Evolutionary conservation across 2,888 invertebrate species (phyloP).

Genomic region (Xylota segnis): DNA sequence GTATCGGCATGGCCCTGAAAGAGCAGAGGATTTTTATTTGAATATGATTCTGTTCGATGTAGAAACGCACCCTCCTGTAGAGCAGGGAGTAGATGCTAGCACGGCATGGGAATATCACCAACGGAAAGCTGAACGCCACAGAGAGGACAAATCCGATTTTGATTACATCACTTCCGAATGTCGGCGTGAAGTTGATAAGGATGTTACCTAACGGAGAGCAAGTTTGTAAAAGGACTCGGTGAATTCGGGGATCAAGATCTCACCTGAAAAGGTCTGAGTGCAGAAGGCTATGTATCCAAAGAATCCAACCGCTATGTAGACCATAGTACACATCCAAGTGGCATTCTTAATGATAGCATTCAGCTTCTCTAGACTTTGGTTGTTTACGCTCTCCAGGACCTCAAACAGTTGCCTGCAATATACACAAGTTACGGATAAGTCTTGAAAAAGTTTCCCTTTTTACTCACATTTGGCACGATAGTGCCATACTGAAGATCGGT

Average conservation of each 20-base stretch:
- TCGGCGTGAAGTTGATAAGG: constrained; percentile 93
- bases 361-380: constrained; percentile 94
- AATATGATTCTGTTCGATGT: not conserved
- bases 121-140: constrained; percentile 97
- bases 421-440: not conserved
- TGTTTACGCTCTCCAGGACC: constrained; percentile 95
- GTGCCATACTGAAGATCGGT: constrained; percentile 98
- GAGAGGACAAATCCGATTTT: constrained; percentile 98
- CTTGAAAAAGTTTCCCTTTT: not conserved
- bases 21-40: constrained; percentile 4
- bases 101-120: constrained; percentile 98
- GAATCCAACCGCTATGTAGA: constrained; percentile 96
- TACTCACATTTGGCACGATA: constrained; percentile 97
- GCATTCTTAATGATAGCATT: constrained; percentile 94
- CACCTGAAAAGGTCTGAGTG: constrained; percentile 89
- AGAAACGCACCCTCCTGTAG: constrained; percentile 89
- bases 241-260: not conserved
- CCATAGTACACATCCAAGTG: constrained; percentile 94
- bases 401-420: constrained; percentile 93
- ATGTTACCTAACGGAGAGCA: constrained; percentile 90
- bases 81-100: constrained; percentile 96
- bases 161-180: constrained; percentile 93
- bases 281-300: constrained; percentile 96
- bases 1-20: constrained; percentile 89
- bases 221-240: not conserved